Conservation (phyloP, 2,888 invertebrate species). For the Pegoplata infirma region DNA sequence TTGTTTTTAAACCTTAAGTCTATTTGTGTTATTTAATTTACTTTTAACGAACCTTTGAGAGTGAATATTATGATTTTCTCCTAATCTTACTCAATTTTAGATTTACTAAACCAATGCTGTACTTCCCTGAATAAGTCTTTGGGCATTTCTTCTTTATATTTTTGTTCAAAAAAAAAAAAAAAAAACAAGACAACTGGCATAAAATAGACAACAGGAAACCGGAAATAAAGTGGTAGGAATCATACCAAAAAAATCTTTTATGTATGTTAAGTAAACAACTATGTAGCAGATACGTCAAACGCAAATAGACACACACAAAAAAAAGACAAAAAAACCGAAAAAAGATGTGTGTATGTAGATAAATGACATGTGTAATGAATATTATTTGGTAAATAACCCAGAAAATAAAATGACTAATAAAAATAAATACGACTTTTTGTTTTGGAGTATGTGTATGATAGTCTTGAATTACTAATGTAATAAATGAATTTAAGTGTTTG, state of each 20-base stretch:
- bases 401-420: slow-evolving; percentile 42
- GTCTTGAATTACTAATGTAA: slow-evolving; percentile 22
- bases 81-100: too few relatives aligned
- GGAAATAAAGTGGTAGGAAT: slow-evolving; percentile 47
- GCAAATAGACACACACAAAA: background rate
- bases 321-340: background rate
- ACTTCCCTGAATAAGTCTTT: too few relatives aligned
- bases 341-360: slow-evolving; percentile 14
- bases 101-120: too few relatives aligned
- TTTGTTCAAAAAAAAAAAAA: background rate
- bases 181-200: slow-evolving; percentile 32
- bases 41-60: too few relatives aligned
- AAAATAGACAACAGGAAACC: slow-evolving; percentile 56
- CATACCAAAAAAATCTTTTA: slow-evolving; percentile 25
- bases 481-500: slow-evolving; percentile 9
- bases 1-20: too few relatives aligned
- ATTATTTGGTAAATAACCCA: slow-evolving; percentile 47
- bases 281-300: background rate
- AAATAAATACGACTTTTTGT: slow-evolving; percentile 20
- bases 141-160: background rate
- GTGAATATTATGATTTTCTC: too few relatives aligned
- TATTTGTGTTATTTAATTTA: too few relatives aligned
- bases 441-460: background rate
- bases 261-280: background rate
- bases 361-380: slow-evolving; percentile 53